Conservation (phyloP, 2,113 vertebrate genomes). For the Percopsis transmontana region DNA sequence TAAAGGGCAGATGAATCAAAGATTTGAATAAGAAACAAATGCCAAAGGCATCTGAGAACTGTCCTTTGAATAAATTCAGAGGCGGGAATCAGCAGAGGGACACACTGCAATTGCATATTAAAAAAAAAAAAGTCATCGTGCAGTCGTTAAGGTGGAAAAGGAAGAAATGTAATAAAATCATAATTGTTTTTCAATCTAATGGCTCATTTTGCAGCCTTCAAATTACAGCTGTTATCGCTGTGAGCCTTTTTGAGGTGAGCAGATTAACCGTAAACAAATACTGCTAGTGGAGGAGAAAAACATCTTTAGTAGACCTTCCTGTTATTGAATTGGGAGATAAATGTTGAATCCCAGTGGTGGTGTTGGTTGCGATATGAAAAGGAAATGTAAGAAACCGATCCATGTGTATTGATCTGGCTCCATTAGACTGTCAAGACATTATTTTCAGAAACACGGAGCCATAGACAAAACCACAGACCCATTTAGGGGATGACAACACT, state of each 20-base stretch:
- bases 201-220: slow-evolving; percentile 45
- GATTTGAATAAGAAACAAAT: background rate
- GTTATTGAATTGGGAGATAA: slow-evolving; percentile 52
- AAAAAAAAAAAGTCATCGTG: slow-evolving; percentile 10
- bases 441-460: slow-evolving; percentile 57
- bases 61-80: background rate
- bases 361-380: slow-evolving; percentile 66
- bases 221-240: slow-evolving; percentile 35
- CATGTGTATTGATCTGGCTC: slow-evolving; percentile 63
- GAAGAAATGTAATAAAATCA: slow-evolving; percentile 40
- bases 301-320: slow-evolving; percentile 41
- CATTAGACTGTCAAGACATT: slow-evolving; percentile 63
- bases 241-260: slow-evolving; percentile 33
- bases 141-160: slow-evolving; percentile 9
- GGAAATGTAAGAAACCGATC: slow-evolving; percentile 57
- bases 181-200: slow-evolving; percentile 43
- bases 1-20: background rate
- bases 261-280: slow-evolving; percentile 63
- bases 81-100: background rate
- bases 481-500: slow-evolving; percentile 27
- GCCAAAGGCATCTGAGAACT: background rate
- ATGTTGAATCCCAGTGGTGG: slow-evolving; percentile 58
- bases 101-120: background rate
- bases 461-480: slow-evolving; percentile 50
- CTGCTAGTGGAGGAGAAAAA: slow-evolving; percentile 13